Evolutionary conservation across 2,797 vertebrate species (phyloP).

Genomic region (Centropyge bicolor): DNA sequence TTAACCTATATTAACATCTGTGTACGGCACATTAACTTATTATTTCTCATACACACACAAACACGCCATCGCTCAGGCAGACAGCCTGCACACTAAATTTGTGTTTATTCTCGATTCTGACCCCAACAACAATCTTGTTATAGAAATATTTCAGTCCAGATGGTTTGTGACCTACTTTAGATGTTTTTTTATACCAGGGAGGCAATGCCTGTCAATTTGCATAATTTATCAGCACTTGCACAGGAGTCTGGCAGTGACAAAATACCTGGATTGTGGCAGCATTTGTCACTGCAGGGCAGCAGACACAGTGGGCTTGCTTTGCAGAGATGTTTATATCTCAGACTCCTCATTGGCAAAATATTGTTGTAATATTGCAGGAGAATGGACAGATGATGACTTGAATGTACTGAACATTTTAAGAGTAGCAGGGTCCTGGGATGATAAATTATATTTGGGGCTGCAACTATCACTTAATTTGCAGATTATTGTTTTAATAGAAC

Average conservation of each 20-base stretch:
- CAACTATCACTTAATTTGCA: background rate
- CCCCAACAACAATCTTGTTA: constrained; percentile 23
- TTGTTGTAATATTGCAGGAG: background rate
- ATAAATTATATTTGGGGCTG: background rate
- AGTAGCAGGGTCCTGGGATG: background rate
- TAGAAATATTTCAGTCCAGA: constrained; percentile 47
- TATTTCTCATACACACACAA: background rate
- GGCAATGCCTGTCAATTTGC: constrained; percentile 44
- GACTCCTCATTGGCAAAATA: constrained; percentile 13
- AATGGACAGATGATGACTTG: background rate
- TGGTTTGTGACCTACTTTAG: constrained; percentile 48
- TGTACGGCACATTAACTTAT: background rate
- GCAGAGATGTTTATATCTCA: constrained; percentile 28
- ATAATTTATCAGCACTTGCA: constrained; percentile 60
- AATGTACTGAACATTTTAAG: background rate
- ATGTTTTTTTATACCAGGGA: constrained; percentile 52
- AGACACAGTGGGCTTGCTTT: constrained; percentile 4
- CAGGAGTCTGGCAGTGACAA: constrained; percentile 47
- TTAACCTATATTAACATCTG: background rate
- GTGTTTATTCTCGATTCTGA: constrained; percentile 36
- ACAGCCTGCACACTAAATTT: constrained; percentile 5
- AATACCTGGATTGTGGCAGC: constrained; percentile 49
- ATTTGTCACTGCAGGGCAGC: constrained; percentile 34
- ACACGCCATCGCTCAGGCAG: background rate
- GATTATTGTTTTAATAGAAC: background rate